phyloP scores from a whole-genome alignment of 2,888 invertebrate genomes.

The Netelia virgata region DNA sequence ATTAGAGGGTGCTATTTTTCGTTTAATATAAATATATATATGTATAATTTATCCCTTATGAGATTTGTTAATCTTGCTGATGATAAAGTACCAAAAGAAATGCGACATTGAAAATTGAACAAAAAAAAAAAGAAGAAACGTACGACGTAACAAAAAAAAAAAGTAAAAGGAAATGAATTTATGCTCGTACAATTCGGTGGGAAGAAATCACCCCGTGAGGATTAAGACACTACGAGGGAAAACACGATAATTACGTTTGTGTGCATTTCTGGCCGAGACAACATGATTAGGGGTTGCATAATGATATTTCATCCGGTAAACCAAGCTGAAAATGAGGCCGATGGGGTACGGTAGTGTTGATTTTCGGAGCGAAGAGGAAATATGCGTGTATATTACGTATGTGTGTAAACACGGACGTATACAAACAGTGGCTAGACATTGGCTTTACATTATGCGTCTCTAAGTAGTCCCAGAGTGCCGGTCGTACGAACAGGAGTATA shows the following conservation, averaged over 20 bases:
- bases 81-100: neutral
- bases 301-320: constrained; percentile 39
- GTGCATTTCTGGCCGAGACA: constrained; percentile 33
- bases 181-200: neutral
- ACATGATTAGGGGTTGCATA: constrained; percentile 38
- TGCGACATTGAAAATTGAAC: neutral
- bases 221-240: constrained; percentile 20
- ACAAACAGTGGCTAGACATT: constrained; percentile 67
- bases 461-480: constrained; percentile 71
- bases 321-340: constrained; percentile 18
- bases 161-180: neutral
- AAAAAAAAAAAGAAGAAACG: neutral
- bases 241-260: constrained; percentile 34
- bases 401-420: constrained; percentile 47
- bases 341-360: neutral
- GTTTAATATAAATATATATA: constrained; percentile 37
- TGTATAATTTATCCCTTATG: constrained; percentile 28
- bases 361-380: neutral
- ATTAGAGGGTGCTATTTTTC: constrained; percentile 73
- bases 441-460: constrained; percentile 69
- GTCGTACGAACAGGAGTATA: constrained; percentile 51
- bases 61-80: constrained; percentile 1
- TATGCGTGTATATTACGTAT: constrained; percentile 1
- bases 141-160: neutral
- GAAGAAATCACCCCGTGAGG: neutral